Base-by-base conservation (phyloP, 2,888 invertebrate species). In the Melanophora roralis region DNA sequence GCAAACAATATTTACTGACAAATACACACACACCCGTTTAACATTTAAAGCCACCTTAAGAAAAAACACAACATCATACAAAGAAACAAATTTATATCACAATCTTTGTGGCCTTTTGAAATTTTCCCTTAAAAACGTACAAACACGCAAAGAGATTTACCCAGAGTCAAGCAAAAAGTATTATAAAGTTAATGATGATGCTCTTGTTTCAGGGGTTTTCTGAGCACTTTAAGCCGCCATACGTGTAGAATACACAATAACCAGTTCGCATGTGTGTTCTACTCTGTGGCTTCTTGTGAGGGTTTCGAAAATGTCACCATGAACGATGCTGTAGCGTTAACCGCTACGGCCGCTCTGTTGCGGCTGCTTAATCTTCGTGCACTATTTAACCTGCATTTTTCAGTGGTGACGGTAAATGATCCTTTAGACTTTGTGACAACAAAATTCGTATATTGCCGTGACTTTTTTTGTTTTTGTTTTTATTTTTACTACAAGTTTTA, bases 371-470 rank as follows among this genome's bases (percentile, higher is more conserved):
- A 73, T 55, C 51, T 47, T 73, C 19, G n/a, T 68, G 53, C 62
- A 14, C 40, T 64, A 47, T 57, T 62, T 75, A 67, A 75, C 60
- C 79, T 65, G 71, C 36, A 67, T 69, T 75, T 79, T 79, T 62
- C 75, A 27, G 57, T 75, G 71, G 65, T 79, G 67, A 53, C 75
- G 71, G 79, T 62, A 79, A 79, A 75, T 79, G 75, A 79, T 79
- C 79, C 75, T 75, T 67, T 75, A 67, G 62, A 75, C 62, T 79
- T 67, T 62, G 55, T 75, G 75, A 75, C 75, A 79, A 79, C 75
- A 71, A 71, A 67, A 71, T 67, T 67, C 79, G 75, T 75, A 67
- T 49, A n/a, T 23, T 69, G 57, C 40, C 40, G 34, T 69, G 57
- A 69, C 64, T 57, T 21, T 34, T 23, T 57, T 23, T 45, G 2